Base-by-base conservation (phyloP, 2,888 invertebrate species). In the Andrena praecox region DNA sequence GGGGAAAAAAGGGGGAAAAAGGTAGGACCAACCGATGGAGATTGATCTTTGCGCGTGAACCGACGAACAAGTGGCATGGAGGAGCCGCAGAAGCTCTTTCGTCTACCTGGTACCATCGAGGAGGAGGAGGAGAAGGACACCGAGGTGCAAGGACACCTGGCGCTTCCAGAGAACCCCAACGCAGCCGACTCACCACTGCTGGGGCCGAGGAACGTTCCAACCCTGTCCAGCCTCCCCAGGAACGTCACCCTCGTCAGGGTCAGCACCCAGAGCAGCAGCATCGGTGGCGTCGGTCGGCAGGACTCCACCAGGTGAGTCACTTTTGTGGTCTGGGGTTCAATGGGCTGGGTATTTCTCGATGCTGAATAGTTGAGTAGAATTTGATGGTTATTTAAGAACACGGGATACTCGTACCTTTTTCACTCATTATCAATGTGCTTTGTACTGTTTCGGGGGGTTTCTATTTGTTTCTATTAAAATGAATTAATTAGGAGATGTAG, bases 241-340 rank as follows among this genome's bases (percentile, higher is more conserved):
- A 93, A 92, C 92, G 93, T 94, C 78, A 95, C 95, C 83, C 94
- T 96, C 2, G 95, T 95, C 77, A 94, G 96, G 81, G 95, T 95
- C 91, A 95, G 95, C 12, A 96, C 96, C 0, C 95, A 95, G 74
- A 95, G 95, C 93, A 96, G 96, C 89, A 95, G 95, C 8, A 95
- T 96, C 87, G 95, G 95, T 59, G 95, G 95, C 75, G 95, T 95
- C 56, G 95, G 95, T 83, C 94, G 95, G 50, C 95, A 95, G 87
- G 95, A 95, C 86, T 95, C 95, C 80, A 95, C 95, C 94, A 95
- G 95, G 95, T 95, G 75, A 84, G 69, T 60, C 5, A 20, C 52
- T 63, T 54, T 52, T 48, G 27, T 6, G 0, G 16, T 56, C 12
- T 54, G 42, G 1, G 42, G n/a, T 33, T 7, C 2, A 12, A 20